Percentiles rank a stretch among this genome's conserved stretches.
These are phyloP conservation scores for Oreocharis arfaki DNA, from an alignment of 2,113 vertebrate genomes.

Conservation along the genomic window DNA sequence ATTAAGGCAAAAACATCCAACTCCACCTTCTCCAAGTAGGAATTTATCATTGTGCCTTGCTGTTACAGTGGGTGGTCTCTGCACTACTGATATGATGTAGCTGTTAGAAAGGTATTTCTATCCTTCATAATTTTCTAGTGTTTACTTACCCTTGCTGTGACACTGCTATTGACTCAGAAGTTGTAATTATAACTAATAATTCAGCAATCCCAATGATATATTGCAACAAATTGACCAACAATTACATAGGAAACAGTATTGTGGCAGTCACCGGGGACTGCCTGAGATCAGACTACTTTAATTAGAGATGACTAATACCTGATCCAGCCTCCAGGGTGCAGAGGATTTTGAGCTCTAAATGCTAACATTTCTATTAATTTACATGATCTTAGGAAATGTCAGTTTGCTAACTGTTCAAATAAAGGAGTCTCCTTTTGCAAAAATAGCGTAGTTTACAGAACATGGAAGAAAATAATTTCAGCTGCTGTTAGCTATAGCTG, in stretches of 20 bases:
- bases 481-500: not conserved
- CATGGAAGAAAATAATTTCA: not conserved
- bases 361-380: not conserved
- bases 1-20: not conserved
- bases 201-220: conserved; percentile 50
- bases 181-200: conserved; percentile 60
- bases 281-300: conserved; percentile 20
- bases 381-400: not conserved
- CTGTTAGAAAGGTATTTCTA: conserved; percentile 22
- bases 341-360: not conserved
- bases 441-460: not conserved
- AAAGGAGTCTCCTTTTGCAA: not conserved
- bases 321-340: not conserved
- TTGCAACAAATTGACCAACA: conserved; percentile 39
- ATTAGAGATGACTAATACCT: conserved; percentile 44
- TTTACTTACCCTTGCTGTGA: conserved; percentile 65
- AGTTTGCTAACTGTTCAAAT: not conserved
- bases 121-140: conserved; percentile 29
- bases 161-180: conserved; percentile 46
- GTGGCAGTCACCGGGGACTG: not conserved
- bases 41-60: not conserved
- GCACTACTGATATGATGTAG: not conserved
- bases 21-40: not conserved
- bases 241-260: not conserved
- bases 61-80: not conserved